phyloP scores from a whole-genome alignment of 2,888 invertebrate genomes.

The Graphium colonna region DNA sequence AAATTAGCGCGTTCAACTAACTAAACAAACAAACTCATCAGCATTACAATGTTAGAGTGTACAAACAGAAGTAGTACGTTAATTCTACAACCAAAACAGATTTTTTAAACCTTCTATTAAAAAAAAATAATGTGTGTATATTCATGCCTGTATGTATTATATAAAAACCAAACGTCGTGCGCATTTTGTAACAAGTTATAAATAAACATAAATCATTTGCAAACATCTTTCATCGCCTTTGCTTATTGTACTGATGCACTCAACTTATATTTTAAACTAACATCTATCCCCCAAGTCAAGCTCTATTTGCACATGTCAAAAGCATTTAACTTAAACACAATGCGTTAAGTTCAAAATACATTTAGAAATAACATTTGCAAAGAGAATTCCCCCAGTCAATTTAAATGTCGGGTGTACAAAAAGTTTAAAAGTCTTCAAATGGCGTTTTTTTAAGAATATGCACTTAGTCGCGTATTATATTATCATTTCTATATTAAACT shows the following conservation, averaged over 20 bases:
- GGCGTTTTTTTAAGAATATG: slow-evolving; percentile 46
- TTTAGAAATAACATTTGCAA: slow-evolving; percentile 6
- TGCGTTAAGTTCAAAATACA: slow-evolving; percentile 10
- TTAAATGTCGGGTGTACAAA: slow-evolving; percentile 24
- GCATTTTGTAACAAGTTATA: neutral
- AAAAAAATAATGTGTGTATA: too few relatives aligned
- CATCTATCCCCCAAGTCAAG: slow-evolving; percentile 3
- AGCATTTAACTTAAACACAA: neutral
- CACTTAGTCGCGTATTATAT: slow-evolving; percentile 67
- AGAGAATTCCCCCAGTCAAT: slow-evolving; percentile 21
- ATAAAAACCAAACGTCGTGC: too few relatives aligned
- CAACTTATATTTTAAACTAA: slow-evolving; percentile 7
- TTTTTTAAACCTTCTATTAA: too few relatives aligned
- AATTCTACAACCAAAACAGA: too few relatives aligned
- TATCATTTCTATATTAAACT: slow-evolving; percentile 74
- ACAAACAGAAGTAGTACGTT: too few relatives aligned
- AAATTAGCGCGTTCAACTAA: too few relatives aligned
- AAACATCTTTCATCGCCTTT: neutral
- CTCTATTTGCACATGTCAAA: slow-evolving; percentile 9
- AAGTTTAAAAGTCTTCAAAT: slow-evolving; percentile 44
- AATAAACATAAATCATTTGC: neutral
- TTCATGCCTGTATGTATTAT: too few relatives aligned
- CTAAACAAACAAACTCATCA: too few relatives aligned
- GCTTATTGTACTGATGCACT: slow-evolving; percentile 12
- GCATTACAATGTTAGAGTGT: too few relatives aligned